phyloP scores from a whole-genome alignment of 2,888 invertebrate genomes.

The Agrotis puta region DNA sequence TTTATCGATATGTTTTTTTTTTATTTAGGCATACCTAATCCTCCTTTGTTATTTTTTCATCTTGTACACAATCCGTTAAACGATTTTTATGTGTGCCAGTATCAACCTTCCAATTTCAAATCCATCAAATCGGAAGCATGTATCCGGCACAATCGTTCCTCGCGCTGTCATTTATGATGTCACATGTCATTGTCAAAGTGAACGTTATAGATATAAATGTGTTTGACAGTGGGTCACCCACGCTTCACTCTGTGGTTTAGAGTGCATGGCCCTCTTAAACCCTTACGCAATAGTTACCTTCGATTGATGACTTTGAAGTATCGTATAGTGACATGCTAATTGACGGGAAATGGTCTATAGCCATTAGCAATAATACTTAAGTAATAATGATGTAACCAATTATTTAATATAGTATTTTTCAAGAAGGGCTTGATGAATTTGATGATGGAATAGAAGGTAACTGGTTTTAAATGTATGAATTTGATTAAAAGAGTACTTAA shows the following conservation, averaged over 20 bases:
- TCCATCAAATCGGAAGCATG: conserved; percentile 2
- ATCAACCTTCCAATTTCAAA: conserved; percentile 15
- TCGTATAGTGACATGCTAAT: conserved; percentile 23
- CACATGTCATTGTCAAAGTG: conserved; percentile 35
- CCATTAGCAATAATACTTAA: too few relatives aligned
- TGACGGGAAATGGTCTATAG: background rate
- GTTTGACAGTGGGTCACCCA: conserved; percentile 49
- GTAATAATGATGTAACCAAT: background rate
- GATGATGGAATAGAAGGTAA: too few relatives aligned
- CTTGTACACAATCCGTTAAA: background rate
- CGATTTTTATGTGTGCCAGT: background rate
- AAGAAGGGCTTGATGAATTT: background rate
- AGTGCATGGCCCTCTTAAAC: conserved; percentile 46
- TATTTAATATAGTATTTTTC: background rate
- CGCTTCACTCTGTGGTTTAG: conserved; percentile 25
- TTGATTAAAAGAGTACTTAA: too few relatives aligned
- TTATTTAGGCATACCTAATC: too few relatives aligned
- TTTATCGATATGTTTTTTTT: too few relatives aligned
- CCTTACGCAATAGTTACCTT: conserved; percentile 13
- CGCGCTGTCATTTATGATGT: conserved; percentile 31
- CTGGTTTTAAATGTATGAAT: background rate
- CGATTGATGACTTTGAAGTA: conserved; percentile 9
- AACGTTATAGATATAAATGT: conserved; percentile 39
- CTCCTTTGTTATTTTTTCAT: background rate
- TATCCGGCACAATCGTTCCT: conserved; percentile 8